Evolutionary conservation across 2,888 invertebrate species (phyloP).

Genomic region (Tinea pellionella): DNA sequence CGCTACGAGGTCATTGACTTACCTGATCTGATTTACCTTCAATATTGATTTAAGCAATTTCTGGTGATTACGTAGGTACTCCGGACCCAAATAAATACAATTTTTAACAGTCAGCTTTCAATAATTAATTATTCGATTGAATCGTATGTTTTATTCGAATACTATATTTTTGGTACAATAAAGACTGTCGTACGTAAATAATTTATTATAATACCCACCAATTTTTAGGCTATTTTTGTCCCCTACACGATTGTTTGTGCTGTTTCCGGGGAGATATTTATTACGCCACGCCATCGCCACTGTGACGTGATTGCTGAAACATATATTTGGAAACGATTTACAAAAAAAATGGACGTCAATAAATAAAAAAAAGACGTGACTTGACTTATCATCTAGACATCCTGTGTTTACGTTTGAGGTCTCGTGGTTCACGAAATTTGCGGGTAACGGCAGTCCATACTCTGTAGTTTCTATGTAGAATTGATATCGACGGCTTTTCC

Average conservation of each 20-base stretch:
- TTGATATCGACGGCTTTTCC: no score
- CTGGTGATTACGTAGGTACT: not conserved
- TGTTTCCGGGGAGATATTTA: constrained; percentile 47
- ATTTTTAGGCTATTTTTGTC: constrained; percentile 16
- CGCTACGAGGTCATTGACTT: not conserved
- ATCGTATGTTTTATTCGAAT: constrained; percentile 2
- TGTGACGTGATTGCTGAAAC: constrained; percentile 29
- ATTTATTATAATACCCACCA: constrained; percentile 5
- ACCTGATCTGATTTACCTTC: not conserved
- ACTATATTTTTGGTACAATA: constrained; percentile 1
- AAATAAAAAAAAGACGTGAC: not conserved
- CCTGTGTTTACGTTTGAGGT: no score
- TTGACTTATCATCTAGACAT: no score
- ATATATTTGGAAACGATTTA: constrained; percentile 32
- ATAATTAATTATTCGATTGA: not conserved
- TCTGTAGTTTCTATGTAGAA: no score
- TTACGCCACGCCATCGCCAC: constrained; percentile 30
- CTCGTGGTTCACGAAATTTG: no score
- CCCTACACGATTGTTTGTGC: constrained; percentile 47
- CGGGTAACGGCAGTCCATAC: no score
- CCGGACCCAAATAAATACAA: not conserved
- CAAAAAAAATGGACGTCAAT: not conserved
- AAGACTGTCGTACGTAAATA: constrained; percentile 6
- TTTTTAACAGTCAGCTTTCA: not conserved
- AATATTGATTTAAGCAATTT: not conserved